These are phyloP conservation scores for Linurgus olivaceus DNA, from an alignment of 2,797 vertebrate species.

Conservation along the genomic window DNA sequence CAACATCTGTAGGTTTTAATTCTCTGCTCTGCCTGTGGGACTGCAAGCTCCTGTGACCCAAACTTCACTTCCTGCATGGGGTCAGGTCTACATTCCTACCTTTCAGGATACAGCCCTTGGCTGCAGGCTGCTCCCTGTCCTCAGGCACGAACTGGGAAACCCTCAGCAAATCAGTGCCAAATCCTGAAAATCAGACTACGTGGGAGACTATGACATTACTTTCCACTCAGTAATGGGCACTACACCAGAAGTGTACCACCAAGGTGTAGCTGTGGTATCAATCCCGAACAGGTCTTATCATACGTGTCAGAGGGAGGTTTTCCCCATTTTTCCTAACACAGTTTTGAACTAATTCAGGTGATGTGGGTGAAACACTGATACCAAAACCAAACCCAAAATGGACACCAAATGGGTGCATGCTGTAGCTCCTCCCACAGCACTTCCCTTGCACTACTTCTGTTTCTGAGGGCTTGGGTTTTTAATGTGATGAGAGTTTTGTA, in stretches of 20 bases:
- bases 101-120: not conserved
- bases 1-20: not conserved
- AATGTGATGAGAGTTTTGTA: not conserved
- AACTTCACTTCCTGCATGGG: not conserved
- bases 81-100: not conserved
- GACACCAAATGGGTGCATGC: fast-evolving
- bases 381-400: not conserved
- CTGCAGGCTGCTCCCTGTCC: not conserved
- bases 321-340: not conserved
- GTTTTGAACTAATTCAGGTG: not conserved
- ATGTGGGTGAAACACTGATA: not conserved
- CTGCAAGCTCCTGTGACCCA: not conserved
- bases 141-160: not conserved
- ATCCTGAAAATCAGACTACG: not conserved
- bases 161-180: not conserved
- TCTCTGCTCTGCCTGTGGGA: not conserved
- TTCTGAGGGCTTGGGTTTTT: not conserved
- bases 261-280: not conserved
- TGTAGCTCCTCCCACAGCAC: not conserved
- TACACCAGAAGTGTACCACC: not conserved
- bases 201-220: not conserved
- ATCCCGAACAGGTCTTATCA: not conserved
- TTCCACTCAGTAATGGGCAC: not conserved
- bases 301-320: not conserved
- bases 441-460: not conserved